Evolutionary conservation across 2,888 invertebrate species (phyloP).

Genomic region (Oeneis ivallda): DNA sequence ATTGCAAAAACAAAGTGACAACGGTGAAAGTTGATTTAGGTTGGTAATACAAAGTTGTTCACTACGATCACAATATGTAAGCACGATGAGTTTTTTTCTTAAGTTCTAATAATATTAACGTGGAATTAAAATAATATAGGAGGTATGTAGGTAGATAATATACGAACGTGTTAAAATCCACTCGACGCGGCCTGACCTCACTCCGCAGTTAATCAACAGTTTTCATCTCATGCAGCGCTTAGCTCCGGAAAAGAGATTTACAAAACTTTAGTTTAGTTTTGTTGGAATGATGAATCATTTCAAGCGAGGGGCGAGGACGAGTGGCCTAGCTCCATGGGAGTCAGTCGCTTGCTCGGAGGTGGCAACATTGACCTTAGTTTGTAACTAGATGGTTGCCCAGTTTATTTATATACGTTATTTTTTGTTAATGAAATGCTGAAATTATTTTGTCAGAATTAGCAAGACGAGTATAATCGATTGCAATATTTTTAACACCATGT

Average conservation of each 20-base stretch:
- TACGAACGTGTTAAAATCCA: constrained; percentile 33
- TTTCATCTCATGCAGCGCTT: constrained; percentile 29
- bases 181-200: constrained; percentile 37
- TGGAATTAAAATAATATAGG: too few relatives aligned
- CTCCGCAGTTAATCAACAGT: constrained; percentile 32
- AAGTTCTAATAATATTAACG: too few relatives aligned
- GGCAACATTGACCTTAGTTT: not conserved
- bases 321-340: not conserved
- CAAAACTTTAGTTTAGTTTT: constrained; percentile 3
- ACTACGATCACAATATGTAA: too few relatives aligned
- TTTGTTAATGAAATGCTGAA: too few relatives aligned
- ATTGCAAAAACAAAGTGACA: too few relatives aligned
- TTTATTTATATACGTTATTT: not conserved
- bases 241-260: constrained; percentile 14
- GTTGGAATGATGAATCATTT: constrained; percentile 9
- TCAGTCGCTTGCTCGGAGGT: not conserved
- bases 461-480: too few relatives aligned
- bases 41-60: too few relatives aligned
- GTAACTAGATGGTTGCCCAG: not conserved
- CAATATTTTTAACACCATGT: too few relatives aligned
- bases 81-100: too few relatives aligned
- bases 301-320: not conserved
- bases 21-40: too few relatives aligned
- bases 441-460: too few relatives aligned
- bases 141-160: too few relatives aligned